These are phyloP conservation scores for Glareola pratincola DNA, from an alignment of 2,113 vertebrate genomes.

Conservation along the genomic window DNA sequence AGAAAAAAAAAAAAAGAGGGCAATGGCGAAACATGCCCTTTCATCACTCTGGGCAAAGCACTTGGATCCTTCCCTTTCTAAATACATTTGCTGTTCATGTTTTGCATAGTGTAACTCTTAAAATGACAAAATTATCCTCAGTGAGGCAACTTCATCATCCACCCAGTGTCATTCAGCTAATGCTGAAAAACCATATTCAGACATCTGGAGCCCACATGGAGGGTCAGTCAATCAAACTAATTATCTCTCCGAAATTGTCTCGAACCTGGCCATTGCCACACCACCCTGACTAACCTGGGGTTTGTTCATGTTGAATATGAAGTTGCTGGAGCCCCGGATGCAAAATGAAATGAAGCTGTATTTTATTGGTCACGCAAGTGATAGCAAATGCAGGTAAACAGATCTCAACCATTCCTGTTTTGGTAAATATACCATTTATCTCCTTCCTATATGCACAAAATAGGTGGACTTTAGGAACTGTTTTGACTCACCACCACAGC, in stretches of 20 bases:
- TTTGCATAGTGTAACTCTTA: background rate
- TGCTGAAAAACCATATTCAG: background rate
- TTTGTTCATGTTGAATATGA: background rate
- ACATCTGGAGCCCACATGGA: background rate
- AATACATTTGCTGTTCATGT: background rate
- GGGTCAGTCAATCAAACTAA: background rate
- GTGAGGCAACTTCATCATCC: background rate
- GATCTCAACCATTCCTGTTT: rapidly evolving
- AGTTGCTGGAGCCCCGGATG: background rate
- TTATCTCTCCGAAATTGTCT: background rate
- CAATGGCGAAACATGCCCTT: background rate
- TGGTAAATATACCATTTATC: background rate
- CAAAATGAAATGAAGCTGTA: background rate
- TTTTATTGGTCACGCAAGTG: background rate
- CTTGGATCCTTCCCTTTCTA: background rate
- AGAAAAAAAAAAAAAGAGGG: background rate
- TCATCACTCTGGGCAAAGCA: background rate
- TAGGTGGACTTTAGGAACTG: background rate
- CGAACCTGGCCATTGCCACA: background rate
- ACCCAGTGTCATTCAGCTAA: background rate
- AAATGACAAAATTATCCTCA: background rate
- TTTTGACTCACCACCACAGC: background rate
- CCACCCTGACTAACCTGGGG: background rate
- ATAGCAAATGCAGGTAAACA: background rate
- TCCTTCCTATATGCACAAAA: background rate